Percentiles rank a stretch among this genome's conserved stretches.
These are phyloP conservation scores for Penaeus indicus DNA, from an alignment of 1,140 invertebrate genomes.

Conservation along the genomic window DNA sequence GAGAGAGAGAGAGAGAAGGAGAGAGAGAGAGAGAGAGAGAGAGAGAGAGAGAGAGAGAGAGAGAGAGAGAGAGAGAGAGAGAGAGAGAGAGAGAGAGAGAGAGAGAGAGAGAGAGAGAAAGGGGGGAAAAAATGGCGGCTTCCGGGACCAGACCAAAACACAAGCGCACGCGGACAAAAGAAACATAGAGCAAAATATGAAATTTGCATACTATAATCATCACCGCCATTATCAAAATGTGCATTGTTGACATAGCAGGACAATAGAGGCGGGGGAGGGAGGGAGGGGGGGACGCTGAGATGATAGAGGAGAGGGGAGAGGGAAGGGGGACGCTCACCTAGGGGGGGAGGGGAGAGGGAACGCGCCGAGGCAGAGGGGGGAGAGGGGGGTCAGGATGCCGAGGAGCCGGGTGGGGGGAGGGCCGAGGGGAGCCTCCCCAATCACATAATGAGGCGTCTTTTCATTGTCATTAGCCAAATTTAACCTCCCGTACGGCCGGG, in stretches of 20 bases:
- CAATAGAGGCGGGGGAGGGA: neutral
- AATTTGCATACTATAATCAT: too few species aligned
- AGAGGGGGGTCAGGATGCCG: neutral
- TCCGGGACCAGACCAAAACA: too few species aligned
- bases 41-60: neutral
- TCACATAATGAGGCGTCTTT: slow-evolving; percentile 19
- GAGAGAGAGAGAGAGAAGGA: neutral
- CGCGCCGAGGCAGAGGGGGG: neutral
- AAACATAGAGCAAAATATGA: too few species aligned
- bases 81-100: neutral
- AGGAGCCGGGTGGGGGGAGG: neutral
- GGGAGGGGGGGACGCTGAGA: neutral
- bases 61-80: neutral
- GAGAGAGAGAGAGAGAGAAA: neutral
- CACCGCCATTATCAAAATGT: too few species aligned
- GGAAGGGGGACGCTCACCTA: neutral
- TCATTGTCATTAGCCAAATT: slow-evolving; percentile 34
- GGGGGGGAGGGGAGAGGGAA: neutral
- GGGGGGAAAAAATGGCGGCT: neutral
- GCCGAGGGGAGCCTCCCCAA: slow-evolving; percentile 18
- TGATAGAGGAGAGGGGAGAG: neutral
- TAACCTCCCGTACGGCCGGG: neutral
- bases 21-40: neutral
- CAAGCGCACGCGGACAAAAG: too few species aligned
- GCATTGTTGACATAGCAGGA: neutral